These are phyloP conservation scores for Chanos chanos DNA, from an alignment of 2,797 vertebrate genomes.

Conservation along the genomic window DNA sequence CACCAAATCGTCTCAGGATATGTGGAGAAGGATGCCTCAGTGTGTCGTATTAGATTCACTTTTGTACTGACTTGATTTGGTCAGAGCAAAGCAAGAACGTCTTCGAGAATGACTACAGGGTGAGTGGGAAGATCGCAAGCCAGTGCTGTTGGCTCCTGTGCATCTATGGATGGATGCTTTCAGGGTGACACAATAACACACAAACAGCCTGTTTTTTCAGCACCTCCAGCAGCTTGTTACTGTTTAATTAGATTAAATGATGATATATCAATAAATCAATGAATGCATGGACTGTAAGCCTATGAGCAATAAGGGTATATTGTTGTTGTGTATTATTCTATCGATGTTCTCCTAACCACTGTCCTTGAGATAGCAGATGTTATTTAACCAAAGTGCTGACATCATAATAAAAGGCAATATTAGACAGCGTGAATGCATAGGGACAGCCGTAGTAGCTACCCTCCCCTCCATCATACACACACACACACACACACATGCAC, in stretches of 20 bases:
- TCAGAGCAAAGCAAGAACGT: conserved; percentile 37
- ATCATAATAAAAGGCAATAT: conserved; percentile 73
- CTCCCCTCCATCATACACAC: conserved; percentile 2
- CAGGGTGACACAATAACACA: conserved; percentile 41
- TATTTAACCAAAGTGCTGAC: conserved; percentile 76
- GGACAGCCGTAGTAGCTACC: conserved; percentile 34
- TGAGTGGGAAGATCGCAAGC: conserved; percentile 6
- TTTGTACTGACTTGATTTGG: conserved; percentile 34
- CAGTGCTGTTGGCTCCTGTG: conserved; percentile 33
- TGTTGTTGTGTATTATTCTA: conserved; percentile 62
- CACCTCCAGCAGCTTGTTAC: conserved; percentile 62
- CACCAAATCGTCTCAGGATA: conserved; percentile 11
- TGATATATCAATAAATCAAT: conserved; percentile 74
- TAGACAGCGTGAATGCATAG: conserved; percentile 52
- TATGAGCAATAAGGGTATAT: conserved; percentile 61
- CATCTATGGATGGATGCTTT: conserved; percentile 34
- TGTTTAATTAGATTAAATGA: conserved; percentile 69
- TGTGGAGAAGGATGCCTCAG: conserved; percentile 23
- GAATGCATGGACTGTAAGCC: conserved; percentile 67
- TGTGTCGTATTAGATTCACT: conserved; percentile 23
- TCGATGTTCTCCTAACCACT: conserved; percentile 66
- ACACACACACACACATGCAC: neutral
- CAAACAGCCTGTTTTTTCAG: conserved; percentile 64
- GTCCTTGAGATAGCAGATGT: conserved; percentile 72
- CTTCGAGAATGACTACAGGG: conserved; percentile 19